These are phyloP conservation scores for Choloepus hoffmanni DNA, from an alignment of 2,113 vertebrate species.

Conservation along the genomic window DNA sequence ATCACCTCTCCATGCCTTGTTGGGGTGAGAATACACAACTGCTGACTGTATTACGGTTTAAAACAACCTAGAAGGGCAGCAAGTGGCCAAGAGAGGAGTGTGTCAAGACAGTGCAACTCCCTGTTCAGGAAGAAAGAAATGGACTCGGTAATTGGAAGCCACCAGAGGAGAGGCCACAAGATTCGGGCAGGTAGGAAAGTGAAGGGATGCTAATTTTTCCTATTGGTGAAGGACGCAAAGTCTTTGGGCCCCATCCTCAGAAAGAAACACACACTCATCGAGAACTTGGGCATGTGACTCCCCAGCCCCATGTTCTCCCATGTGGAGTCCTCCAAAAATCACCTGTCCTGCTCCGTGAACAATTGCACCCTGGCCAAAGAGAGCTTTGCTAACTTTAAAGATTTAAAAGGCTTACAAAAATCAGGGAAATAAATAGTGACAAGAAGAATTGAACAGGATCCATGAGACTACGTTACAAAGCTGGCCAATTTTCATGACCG, in stretches of 20 bases:
- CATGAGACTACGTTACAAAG: not conserved
- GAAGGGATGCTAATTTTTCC: not conserved
- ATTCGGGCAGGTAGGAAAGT: not conserved
- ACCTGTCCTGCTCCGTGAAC: not conserved
- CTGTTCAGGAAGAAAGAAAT: not conserved
- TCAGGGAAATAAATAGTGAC: not conserved
- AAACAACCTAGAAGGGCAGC: not conserved
- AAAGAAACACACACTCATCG: not conserved
- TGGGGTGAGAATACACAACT: fast-evolving
- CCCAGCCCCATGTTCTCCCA: not conserved
- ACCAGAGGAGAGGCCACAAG: not conserved
- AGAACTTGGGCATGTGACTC: not conserved
- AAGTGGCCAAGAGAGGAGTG: not conserved
- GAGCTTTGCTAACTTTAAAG: not conserved
- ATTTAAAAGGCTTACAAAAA: conserved; percentile 14
- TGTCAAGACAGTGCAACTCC: not conserved
- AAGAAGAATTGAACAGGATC: not conserved
- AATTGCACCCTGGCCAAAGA: not conserved
- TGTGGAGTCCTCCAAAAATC: not conserved
- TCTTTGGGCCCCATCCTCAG: not conserved
- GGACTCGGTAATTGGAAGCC: not conserved
- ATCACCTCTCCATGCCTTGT: fast-evolving
- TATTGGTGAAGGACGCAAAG: not conserved
- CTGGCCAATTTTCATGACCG: not conserved
- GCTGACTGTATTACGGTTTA: not conserved